A percentile compares a stretch with the other conserved stretches of the same genome.
phyloP scores from a whole-genome alignment of 2,888 invertebrate species.

The Clunio marinus region DNA sequence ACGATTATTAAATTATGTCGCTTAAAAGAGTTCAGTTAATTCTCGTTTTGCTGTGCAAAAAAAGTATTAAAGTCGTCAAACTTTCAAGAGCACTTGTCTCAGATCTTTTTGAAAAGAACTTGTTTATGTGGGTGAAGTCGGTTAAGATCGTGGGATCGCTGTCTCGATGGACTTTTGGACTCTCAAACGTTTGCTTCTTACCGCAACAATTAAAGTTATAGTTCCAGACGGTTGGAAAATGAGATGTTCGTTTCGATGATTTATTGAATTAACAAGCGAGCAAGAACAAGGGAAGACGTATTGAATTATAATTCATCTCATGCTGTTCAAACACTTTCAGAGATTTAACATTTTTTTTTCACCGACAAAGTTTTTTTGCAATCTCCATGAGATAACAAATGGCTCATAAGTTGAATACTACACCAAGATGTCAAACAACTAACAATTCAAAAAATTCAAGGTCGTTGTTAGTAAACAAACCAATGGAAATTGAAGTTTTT shows the following conservation, averaged over 20 bases:
- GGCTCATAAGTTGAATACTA: background rate
- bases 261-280: background rate
- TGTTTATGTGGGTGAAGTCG: constrained; percentile 24
- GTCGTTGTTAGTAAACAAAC: background rate
- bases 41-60: too few relatives aligned
- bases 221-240: background rate
- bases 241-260: background rate
- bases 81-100: constrained; percentile 34
- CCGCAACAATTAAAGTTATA: background rate
- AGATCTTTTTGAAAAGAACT: constrained; percentile 1
- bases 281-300: constrained; percentile 4
- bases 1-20: too few relatives aligned
- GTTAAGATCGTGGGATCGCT: background rate
- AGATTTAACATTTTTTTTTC: background rate
- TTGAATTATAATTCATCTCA: constrained; percentile 12
- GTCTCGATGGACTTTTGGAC: too few relatives aligned
- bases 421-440: background rate
- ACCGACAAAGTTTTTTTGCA: background rate
- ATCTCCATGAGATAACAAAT: background rate
- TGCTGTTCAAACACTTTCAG: background rate
- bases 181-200: background rate
- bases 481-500: background rate
- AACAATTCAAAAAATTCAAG: constrained; percentile 8
- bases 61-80: too few relatives aligned
- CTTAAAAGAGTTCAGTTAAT: too few relatives aligned